phyloP scores from a whole-genome alignment of 2,888 invertebrate species.

The Spicauda simplicius region DNA sequence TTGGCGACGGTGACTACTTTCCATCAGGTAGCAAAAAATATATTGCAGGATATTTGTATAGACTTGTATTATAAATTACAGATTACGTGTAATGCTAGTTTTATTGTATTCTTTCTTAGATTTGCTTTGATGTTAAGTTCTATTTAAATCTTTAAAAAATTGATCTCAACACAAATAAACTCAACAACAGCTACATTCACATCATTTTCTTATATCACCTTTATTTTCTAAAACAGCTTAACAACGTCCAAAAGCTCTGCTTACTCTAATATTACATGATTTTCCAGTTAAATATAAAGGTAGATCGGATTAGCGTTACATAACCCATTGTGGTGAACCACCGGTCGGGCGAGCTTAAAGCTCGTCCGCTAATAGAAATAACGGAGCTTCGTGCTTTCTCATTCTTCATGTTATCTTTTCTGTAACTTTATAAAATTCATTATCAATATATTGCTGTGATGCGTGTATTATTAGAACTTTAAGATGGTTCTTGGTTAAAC shows the following conservation, averaged over 20 bases:
- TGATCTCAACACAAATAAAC: too few relatives aligned
- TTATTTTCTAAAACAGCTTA: background rate
- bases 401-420: background rate
- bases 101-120: too few relatives aligned
- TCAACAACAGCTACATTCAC: too few relatives aligned
- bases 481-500: too few relatives aligned
- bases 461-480: too few relatives aligned
- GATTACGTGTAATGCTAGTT: too few relatives aligned
- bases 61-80: too few relatives aligned
- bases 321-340: slow-evolving; percentile 16
- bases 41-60: too few relatives aligned
- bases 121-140: too few relatives aligned
- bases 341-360: slow-evolving; percentile 7
- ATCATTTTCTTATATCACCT: background rate
- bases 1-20: too few relatives aligned
- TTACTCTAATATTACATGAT: background rate
- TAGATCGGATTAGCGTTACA: slow-evolving; percentile 8
- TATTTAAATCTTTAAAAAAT: too few relatives aligned
- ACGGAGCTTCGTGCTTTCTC: background rate
- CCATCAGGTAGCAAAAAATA: too few relatives aligned
- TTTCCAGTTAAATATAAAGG: background rate
- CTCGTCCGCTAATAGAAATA: slow-evolving; percentile 20
- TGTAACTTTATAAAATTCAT: background rate
- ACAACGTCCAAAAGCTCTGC: background rate
- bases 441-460: background rate